Base-by-base conservation (phyloP, 1,140 invertebrate genomes). In the Psix sp. region DNA sequence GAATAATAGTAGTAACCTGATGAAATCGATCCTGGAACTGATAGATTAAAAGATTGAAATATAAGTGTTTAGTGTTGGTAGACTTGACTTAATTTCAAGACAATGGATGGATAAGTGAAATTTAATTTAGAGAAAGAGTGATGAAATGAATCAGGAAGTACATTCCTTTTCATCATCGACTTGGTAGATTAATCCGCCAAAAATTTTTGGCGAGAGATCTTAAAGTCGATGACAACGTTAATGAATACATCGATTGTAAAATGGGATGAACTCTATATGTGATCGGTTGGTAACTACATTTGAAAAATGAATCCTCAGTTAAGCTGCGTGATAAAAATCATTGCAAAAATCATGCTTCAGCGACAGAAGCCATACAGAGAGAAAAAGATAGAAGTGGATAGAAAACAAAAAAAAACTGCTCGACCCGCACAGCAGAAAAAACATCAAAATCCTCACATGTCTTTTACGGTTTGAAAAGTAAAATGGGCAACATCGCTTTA, bases 1-100 rank as follows among this genome's bases (percentile, higher is more conserved):
- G 86, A 86, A 86, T 87, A 87, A 86, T 87, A 87, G 84, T 79
- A 85, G 83, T 84, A 76, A 74, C 63, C 63, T 65, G 72, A 68
- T 46, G 71, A 74, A 62, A 73, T 59, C 46, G 71, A 57, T 68
- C 71, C 63, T 68, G 71, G 71, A 74, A 74, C 56, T 74, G 16
- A 74, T 67, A 62, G 71, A 74, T 45, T 36, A 21, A 15, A 59
- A 43, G 14, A 10, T 42, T 72, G 51, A 57, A 36, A 49, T 48
- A 60, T 13, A 54, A 9, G 18, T 38, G 20, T 48, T 31, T 18
- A 35, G 26, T 5, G 6, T n/a, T n/a, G n/a, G n/a, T n/a, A n/a
- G n/a, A n/a, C n/a, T n/a, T n/a, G n/a, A n/a, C n/a, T n/a, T n/a
- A n/a, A n/a, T n/a, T n/a, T n/a, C n/a, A n/a, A n/a, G n/a, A n/a